Evolutionary conservation across 2,888 invertebrate genomes (phyloP).

Genomic region (Ochropleura plecta): DNA sequence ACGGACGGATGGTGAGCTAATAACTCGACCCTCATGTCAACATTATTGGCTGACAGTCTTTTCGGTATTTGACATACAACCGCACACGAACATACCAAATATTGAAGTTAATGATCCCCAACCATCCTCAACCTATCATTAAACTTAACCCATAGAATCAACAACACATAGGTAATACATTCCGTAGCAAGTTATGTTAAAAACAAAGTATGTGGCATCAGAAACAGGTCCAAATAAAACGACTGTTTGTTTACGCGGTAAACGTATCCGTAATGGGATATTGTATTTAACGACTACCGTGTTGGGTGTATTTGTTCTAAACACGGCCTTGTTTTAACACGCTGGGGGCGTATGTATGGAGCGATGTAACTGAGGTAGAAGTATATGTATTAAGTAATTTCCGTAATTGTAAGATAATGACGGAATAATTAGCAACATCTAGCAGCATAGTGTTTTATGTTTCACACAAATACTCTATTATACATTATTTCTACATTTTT

Average conservation of each 20-base stretch:
- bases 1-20: too few relatives aligned
- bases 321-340: conserved; percentile 19
- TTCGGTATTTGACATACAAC: too few relatives aligned
- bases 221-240: conserved; percentile 66
- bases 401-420: neutral
- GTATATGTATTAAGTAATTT: conserved; percentile 12
- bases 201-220: conserved; percentile 53
- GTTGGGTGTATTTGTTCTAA: conserved; percentile 36
- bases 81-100: too few relatives aligned
- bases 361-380: neutral
- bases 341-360: neutral
- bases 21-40: too few relatives aligned
- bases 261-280: conserved; percentile 56
- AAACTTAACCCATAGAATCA: neutral
- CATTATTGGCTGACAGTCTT: too few relatives aligned
- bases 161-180: conserved; percentile 34
- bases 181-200: conserved; percentile 44
- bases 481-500: too few relatives aligned
- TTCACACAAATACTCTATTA: too few relatives aligned
- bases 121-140: neutral
- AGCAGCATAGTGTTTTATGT: too few relatives aligned
- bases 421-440: too few relatives aligned
- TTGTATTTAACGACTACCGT: conserved; percentile 51
- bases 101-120: too few relatives aligned
- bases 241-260: conserved; percentile 56